These are phyloP conservation scores for Samia ricini DNA, from an alignment of 1,140 invertebrate genomes.

Conservation along the genomic window DNA sequence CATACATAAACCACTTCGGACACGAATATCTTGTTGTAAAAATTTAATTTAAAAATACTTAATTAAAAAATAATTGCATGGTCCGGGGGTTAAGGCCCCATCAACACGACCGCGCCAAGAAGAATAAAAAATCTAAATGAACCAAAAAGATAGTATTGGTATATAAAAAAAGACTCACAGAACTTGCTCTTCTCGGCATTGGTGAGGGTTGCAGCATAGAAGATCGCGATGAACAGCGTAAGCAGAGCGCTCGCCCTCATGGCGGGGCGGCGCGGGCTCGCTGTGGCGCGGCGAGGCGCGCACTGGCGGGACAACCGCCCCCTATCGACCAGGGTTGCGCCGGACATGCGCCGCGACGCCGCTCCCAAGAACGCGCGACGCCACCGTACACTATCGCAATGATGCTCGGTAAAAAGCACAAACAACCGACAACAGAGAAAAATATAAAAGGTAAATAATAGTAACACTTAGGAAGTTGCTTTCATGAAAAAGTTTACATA, in stretches of 20 bases:
- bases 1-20: not conserved
- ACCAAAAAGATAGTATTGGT: not conserved
- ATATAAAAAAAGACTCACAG: slow-evolving; percentile 48
- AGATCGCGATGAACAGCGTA: slow-evolving; percentile 40
- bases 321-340: slow-evolving; percentile 30
- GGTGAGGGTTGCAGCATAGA: slow-evolving; percentile 36
- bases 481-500: too few species aligned
- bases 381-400: slow-evolving; percentile 5
- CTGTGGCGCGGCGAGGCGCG: slow-evolving; percentile 61
- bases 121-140: not conserved
- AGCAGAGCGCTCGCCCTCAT: slow-evolving; percentile 59
- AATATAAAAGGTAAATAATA: not conserved
- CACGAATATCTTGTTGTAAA: not conserved
- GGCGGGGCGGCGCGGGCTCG: slow-evolving; percentile 54
- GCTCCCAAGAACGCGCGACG: not conserved
- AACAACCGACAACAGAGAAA: not conserved
- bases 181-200: slow-evolving; percentile 73
- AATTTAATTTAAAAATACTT: not conserved
- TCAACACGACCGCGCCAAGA: too few species aligned
- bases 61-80: not conserved
- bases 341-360: slow-evolving; percentile 23
- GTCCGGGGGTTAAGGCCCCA: too few species aligned
- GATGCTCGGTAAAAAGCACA: not conserved
- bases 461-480: too few species aligned
- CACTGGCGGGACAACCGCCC: slow-evolving; percentile 34